A percentile compares a stretch with the other conserved stretches of the same genome.
Conservation (phyloP, 2,797 vertebrate species). For the Poecilia wingei region DNA sequence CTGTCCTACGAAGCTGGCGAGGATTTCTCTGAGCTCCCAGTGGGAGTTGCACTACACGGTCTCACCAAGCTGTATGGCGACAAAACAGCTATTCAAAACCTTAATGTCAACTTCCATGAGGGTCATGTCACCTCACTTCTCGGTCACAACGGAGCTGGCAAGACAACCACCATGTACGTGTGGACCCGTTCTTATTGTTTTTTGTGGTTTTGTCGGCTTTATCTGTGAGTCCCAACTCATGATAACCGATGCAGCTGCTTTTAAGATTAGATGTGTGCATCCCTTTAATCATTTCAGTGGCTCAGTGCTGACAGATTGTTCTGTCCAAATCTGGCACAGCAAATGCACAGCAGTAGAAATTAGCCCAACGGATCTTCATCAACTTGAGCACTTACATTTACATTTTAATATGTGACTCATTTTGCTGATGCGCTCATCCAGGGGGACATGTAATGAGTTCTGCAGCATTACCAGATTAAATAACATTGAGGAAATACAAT, state of each 20-base stretch:
- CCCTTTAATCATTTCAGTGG: constrained; percentile 62
- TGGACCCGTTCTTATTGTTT: neutral
- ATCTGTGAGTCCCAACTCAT: constrained; percentile 36
- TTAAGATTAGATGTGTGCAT: constrained; percentile 54
- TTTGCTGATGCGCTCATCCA: constrained; percentile 53
- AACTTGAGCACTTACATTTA: constrained; percentile 57
- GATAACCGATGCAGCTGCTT: constrained; percentile 29
- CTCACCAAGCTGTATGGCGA: constrained; percentile 90
- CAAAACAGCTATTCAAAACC: constrained; percentile 88
- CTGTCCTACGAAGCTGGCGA: constrained; percentile 81
- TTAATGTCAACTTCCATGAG: constrained; percentile 93
- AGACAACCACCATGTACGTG: constrained; percentile 96
- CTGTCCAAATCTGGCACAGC: constrained; percentile 65
- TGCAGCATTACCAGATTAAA: constrained; percentile 32
- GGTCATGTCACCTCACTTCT: constrained; percentile 93
- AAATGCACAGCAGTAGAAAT: constrained; percentile 50
- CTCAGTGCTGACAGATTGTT: constrained; percentile 69
- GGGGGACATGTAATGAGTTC: constrained; percentile 34
- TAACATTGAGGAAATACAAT: constrained; percentile 18
- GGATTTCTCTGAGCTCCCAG: constrained; percentile 83
- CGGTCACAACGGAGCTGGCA: constrained; percentile 98
- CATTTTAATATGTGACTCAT: constrained; percentile 60
- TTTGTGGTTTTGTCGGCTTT: constrained; percentile 12
- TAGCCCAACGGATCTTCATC: constrained; percentile 54
- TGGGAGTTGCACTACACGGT: constrained; percentile 88